Percentiles rank a stretch among this genome's conserved stretches.
Evolutionary conservation across 2,113 vertebrate species (phyloP).

Genomic region (Cryptotis parvus): DNA sequence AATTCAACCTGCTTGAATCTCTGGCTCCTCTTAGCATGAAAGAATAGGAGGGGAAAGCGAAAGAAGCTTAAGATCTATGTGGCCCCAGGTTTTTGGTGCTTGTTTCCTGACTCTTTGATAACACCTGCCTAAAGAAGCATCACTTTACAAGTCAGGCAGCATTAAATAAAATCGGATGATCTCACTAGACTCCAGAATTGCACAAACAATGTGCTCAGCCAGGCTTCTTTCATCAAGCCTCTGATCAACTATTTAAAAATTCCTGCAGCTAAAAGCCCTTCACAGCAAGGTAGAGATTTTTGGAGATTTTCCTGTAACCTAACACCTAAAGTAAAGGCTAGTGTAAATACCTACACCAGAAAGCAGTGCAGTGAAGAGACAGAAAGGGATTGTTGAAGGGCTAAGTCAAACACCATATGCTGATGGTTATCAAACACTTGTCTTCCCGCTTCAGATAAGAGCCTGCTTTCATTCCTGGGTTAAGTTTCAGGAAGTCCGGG

Average conservation of each 20-base stretch:
- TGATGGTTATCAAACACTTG: constrained; percentile 23
- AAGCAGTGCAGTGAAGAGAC: neutral
- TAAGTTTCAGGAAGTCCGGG: constrained; percentile 45
- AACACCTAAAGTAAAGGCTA: constrained; percentile 37
- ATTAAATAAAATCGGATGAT: constrained; percentile 39
- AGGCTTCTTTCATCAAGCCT: neutral
- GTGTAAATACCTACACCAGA: constrained; percentile 47
- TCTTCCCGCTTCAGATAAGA: neutral
- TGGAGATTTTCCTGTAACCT: constrained; percentile 43
- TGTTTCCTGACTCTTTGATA: constrained; percentile 26
- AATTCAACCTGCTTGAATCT: neutral
- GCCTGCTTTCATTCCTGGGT: neutral
- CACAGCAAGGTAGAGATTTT: neutral
- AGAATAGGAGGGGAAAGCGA: neutral
- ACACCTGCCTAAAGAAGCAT: constrained; percentile 4
- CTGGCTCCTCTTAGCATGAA: neutral
- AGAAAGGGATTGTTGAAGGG: neutral
- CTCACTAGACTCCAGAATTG: constrained; percentile 5
- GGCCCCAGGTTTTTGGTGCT: neutral
- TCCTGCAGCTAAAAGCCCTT: constrained; percentile 45
- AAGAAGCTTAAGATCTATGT: neutral
- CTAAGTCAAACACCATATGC: neutral
- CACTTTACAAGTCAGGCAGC: constrained; percentile 1
- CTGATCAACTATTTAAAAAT: constrained; percentile 29
- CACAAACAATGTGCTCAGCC: neutral